A percentile compares a stretch with the other conserved stretches of the same genome.
These are phyloP conservation scores for Stegostoma tigrinum DNA, from an alignment of 2,113 vertebrate genomes.

Conservation along the genomic window DNA sequence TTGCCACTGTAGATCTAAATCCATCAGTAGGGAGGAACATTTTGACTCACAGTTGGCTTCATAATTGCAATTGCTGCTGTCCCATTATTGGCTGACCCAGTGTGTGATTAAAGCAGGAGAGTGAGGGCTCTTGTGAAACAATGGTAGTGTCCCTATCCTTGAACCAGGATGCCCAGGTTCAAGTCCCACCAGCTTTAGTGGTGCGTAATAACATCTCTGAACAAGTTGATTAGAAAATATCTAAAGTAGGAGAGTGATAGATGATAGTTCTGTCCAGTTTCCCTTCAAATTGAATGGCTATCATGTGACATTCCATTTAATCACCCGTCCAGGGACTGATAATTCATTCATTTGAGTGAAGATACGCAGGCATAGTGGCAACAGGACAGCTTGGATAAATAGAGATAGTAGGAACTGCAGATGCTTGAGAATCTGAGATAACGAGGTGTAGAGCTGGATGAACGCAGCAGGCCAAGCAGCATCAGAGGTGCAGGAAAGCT, in stretches of 20 bases:
- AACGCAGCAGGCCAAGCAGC: too few relatives aligned
- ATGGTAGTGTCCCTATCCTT: too few relatives aligned
- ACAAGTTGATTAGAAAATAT: too few relatives aligned
- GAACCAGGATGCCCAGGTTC: too few relatives aligned
- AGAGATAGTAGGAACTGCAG: too few relatives aligned
- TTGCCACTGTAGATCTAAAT: conserved; percentile 1
- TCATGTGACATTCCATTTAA: neutral
- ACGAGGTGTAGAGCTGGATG: too few relatives aligned
- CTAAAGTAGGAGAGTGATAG: neutral
- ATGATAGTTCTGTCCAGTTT: neutral
- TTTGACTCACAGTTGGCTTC: neutral
- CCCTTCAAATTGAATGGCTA: neutral
- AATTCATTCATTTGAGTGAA: too few relatives aligned
- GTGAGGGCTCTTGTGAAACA: too few relatives aligned
- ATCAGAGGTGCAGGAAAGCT: too few relatives aligned
- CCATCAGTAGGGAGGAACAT: neutral
- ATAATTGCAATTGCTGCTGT: neutral
- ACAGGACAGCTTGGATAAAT: neutral
- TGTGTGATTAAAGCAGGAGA: neutral
- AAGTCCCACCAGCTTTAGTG: too few relatives aligned
- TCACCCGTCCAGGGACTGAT: neutral
- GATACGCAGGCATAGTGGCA: neutral
- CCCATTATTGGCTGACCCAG: conserved; percentile 1
- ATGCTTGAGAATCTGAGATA: too few relatives aligned
- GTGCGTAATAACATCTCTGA: too few relatives aligned